Evolutionary conservation across 2,113 vertebrate genomes (phyloP), one percentile per base, ranked within the genome.

Genomic region (Meriones unguiculatus): DNA sequence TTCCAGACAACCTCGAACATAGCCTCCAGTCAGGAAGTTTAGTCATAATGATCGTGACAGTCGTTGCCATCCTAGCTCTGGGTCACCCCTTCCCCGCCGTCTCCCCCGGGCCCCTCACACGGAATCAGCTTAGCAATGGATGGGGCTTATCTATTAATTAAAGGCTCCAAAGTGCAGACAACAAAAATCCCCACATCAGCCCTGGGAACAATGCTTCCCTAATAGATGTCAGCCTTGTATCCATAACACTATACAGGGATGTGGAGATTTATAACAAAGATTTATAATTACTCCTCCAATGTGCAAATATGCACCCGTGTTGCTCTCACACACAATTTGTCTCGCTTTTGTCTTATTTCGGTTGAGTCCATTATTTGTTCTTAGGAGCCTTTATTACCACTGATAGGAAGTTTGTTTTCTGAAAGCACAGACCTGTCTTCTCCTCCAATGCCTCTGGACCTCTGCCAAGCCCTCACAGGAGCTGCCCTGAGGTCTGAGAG

Each of bases 1-100:
- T 96, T 92, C 98, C 94, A 97, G 97, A 91, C 97, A 97, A 97
- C 97, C 22, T 65, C 0, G 2, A 46, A 57, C 54, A 62, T 62
- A 93, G 75, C 62, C 38, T 5, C 64, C 64, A 32, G 94, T 0
- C 59, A 93, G 93, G 70, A 76, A 82, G 84, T 77, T 96, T 96
- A 57, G 59, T 97, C 86, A 76, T 94, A 94, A 95, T 72, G 96
- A 96, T 95, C 85, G 12, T 5, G 95, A 87, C 77, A 65, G 15
- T 92, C 72, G 78, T 89, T 84, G 91, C 18, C 65, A 88, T 94
- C 38, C 72, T 90, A 0, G 90, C 54, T 54, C 54, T 17, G 6
- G 69, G 22, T 59, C 22, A 0, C 25, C 65, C 85, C 76, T 38
- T 93, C 90, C 28, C 70, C 22, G 0, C 28, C 41, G 59, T 35